These are phyloP conservation scores for Stegastes partitus DNA, from an alignment of 2,113 vertebrate genomes.

Conservation along the genomic window DNA sequence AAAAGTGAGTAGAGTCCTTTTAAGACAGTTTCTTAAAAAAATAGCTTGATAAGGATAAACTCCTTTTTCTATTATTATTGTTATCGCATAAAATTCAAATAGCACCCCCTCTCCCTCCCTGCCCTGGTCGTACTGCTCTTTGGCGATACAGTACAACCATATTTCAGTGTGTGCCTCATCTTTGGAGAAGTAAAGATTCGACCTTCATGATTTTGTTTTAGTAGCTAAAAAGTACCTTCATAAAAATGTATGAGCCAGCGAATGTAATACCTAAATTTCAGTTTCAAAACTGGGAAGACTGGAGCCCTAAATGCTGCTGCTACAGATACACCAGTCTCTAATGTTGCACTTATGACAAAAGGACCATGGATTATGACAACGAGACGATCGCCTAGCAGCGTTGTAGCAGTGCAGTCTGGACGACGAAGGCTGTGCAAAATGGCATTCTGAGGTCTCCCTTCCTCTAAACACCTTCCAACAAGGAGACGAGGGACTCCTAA, in stretches of 20 bases:
- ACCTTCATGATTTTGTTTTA: conserved; percentile 38
- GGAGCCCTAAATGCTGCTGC: conserved; percentile 52
- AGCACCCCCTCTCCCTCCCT: background rate
- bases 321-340: conserved; percentile 53
- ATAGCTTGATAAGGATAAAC: conserved; percentile 62
- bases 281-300: conserved; percentile 63
- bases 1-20: conserved; percentile 55
- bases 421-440: conserved; percentile 76
- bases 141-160: conserved; percentile 43
- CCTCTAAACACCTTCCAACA: conserved; percentile 20
- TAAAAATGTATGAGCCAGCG: conserved; percentile 43
- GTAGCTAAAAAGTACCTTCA: conserved; percentile 70
- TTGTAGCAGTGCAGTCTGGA: conserved; percentile 63
- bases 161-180: conserved; percentile 48
- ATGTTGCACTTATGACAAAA: conserved; percentile 50
- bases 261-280: conserved; percentile 28
- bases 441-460: conserved; percentile 54
- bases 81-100: conserved; percentile 51
- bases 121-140: conserved; percentile 46
- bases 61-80: conserved; percentile 23
- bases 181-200: conserved; percentile 44
- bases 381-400: conserved; percentile 59
- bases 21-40: conserved; percentile 65
- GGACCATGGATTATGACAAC: conserved; percentile 37
- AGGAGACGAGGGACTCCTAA: conserved; percentile 13